Evolutionary conservation across 2,888 invertebrate genomes (phyloP).

Genomic region (Gasteruption jaculator): DNA sequence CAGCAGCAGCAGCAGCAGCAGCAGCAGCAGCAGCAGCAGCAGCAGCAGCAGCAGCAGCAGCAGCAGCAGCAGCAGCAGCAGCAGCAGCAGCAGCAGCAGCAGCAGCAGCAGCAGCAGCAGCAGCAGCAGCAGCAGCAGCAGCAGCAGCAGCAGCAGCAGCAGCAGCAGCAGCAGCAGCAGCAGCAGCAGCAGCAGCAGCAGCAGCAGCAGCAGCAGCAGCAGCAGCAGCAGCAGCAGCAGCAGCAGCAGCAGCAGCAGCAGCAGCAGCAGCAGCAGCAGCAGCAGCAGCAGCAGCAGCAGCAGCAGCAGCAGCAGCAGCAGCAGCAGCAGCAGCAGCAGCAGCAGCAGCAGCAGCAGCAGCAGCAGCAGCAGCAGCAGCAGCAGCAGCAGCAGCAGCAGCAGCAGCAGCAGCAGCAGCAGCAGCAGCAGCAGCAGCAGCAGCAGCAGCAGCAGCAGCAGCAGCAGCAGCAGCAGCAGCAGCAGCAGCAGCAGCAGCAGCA

Average conservation of each 20-base stretch:
- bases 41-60: slow-evolving; percentile 1
- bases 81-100: slow-evolving; percentile 1
- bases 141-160: slow-evolving; percentile 1
- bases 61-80: slow-evolving; percentile 1
- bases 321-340: slow-evolving; percentile 1
- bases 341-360: slow-evolving; percentile 1
- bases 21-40: slow-evolving; percentile 1
- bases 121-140: slow-evolving; percentile 1
- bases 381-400: slow-evolving; percentile 1
- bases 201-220: slow-evolving; percentile 1
- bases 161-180: slow-evolving; percentile 1
- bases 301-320: slow-evolving; percentile 1
- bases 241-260: slow-evolving; percentile 1
- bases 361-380: slow-evolving; percentile 1
- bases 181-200: slow-evolving; percentile 1
- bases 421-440: slow-evolving; percentile 1
- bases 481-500: slow-evolving; percentile 1
- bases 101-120: slow-evolving; percentile 1
- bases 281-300: slow-evolving; percentile 1
- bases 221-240: slow-evolving; percentile 1
- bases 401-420: slow-evolving; percentile 1
- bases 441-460: slow-evolving; percentile 1
- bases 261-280: slow-evolving; percentile 1
- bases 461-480: slow-evolving; percentile 1
- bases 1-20: slow-evolving; percentile 1